Percentiles rank a stretch among this genome's conserved stretches.
phyloP scores from a whole-genome alignment of 2,797 vertebrate species.

The Enteromius paludinosus region DNA sequence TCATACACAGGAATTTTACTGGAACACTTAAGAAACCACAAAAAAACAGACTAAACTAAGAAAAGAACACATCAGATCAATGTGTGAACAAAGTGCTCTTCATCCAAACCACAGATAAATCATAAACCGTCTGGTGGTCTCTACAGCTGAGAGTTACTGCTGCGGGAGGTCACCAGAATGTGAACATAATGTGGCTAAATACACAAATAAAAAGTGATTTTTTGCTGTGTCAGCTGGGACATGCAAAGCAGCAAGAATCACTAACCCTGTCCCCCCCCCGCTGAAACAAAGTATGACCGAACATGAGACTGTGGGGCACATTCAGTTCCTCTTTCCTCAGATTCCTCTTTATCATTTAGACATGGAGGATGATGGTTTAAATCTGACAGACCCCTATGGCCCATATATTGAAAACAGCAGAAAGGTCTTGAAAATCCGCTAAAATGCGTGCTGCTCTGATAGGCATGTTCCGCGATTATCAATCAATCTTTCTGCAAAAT shows the following conservation, averaged over 20 bases:
- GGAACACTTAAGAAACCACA: slow-evolving; percentile 7
- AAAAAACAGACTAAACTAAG: not conserved
- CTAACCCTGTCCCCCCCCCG: slow-evolving; percentile 20
- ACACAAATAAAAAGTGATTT: slow-evolving; percentile 58
- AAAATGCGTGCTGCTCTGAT: slow-evolving; percentile 47
- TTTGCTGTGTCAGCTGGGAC: slow-evolving; percentile 64
- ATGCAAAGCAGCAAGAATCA: slow-evolving; percentile 49
- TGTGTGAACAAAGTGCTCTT: not conserved
- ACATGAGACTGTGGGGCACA: slow-evolving; percentile 32
- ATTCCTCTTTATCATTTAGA: slow-evolving; percentile 47
- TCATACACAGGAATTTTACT: not conserved
- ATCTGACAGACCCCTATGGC: slow-evolving; percentile 31
- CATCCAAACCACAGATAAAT: not conserved
- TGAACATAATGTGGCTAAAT: slow-evolving; percentile 59
- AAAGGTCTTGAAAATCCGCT: not conserved
- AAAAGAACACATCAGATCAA: not conserved
- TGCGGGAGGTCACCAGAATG: slow-evolving; percentile 28
- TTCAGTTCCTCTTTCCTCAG: slow-evolving; percentile 46
- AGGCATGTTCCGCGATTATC: not conserved
- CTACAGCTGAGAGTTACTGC: slow-evolving; percentile 26
- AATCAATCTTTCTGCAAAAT: not conserved
- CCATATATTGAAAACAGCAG: not conserved
- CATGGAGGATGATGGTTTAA: slow-evolving; percentile 21
- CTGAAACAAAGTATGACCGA: slow-evolving; percentile 49
- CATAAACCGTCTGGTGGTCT: not conserved